phyloP scores from a whole-genome alignment of 2,113 vertebrate species.

The Ceuthmochares aereus region DNA sequence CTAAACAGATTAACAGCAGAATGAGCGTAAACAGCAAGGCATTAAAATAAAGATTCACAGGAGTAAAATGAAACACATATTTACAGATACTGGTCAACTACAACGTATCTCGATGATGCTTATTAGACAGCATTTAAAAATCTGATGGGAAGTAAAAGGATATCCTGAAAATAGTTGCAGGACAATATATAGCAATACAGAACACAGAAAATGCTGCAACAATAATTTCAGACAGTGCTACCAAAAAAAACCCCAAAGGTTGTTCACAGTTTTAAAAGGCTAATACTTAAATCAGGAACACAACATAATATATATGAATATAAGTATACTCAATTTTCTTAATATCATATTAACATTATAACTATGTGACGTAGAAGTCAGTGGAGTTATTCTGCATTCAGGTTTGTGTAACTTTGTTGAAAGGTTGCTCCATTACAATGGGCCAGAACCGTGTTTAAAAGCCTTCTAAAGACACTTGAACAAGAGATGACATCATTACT shows the following conservation, averaged over 20 bases:
- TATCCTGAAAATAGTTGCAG: not conserved
- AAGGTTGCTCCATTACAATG: not conserved
- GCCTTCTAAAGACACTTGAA: not conserved
- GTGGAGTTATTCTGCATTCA: not conserved
- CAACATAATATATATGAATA: rapidly evolving
- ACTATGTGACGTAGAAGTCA: not conserved
- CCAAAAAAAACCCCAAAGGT: not conserved
- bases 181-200: not conserved
- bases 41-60: not conserved
- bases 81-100: not conserved
- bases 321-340: not conserved
- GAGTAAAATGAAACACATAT: not conserved
- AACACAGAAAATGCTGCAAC: not conserved
- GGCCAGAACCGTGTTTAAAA: not conserved
- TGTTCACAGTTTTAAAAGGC: not conserved
- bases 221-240: not conserved
- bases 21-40: not conserved
- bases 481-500: not conserved
- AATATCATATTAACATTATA: not conserved
- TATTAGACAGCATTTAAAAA: not conserved
- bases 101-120: not conserved
- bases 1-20: not conserved
- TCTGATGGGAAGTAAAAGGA: not conserved
- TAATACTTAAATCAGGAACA: not conserved
- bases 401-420: not conserved